Base-by-base conservation (phyloP, 2,888 invertebrate genomes). In the Dione vanillae region DNA sequence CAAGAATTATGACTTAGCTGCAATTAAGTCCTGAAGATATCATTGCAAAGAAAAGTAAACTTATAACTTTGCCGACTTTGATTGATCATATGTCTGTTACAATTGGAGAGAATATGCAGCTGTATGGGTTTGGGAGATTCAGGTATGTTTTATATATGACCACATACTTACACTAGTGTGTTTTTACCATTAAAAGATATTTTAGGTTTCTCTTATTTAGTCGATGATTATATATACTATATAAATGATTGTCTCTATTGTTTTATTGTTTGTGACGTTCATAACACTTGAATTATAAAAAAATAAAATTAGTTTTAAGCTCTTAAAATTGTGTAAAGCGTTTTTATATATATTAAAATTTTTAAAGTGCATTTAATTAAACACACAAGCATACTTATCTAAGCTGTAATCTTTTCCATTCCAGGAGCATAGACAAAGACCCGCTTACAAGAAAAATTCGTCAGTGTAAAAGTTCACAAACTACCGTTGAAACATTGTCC, bases 61-160 rank as follows among this genome's bases (percentile, higher is more conserved):
- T 76, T 2, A 75, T 80, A 27, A 71, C 65, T 45, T 76, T 89
- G 73, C 82, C 88, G 2, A 70, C 78, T 3, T 11, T 80, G 69
- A 59, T 89, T 1, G 88, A 90, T 72, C 81, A 82, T 70, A 80
- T 85, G 20, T 75, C 86, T 54, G 69, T 85, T n/a, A 83, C 88
- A 1, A 74, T 87, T 1, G 91, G 91, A 2, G 87, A 91, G 77
- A 79, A 80, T 59, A 78, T 90, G 67, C 76, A 77, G 10, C 70
- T 90, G 14, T 80, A 90, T 1, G 91, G 89, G 54, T 91, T 84
- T 70, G 89, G 87, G 11, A 80, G 79, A 11, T 87, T 83, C 74
- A 86, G 91, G 91, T 73, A 65, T 54, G 10, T n/a, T 40, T 16
- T 27, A 10, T 10, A 12, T 2, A n/a, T 37, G 27, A 5, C 27